Conservation (phyloP, 2,888 invertebrate genomes). For the Caenorhabditis becei region DNA sequence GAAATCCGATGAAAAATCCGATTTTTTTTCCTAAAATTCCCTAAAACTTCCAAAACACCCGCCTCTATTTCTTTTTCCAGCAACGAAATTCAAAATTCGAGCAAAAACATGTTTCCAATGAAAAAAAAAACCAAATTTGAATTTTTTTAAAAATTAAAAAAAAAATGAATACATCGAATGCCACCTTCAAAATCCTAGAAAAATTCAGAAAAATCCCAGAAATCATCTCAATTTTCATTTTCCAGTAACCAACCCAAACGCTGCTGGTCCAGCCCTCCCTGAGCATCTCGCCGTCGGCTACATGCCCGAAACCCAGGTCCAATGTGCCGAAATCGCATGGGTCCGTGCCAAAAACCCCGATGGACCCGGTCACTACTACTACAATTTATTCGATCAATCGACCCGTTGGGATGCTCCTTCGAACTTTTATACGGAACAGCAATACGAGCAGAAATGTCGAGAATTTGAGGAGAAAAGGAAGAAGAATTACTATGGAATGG, state of each 20-base stretch:
- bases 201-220: background rate
- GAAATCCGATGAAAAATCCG: too few relatives aligned
- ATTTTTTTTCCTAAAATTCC: too few relatives aligned
- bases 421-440: constrained; percentile 68
- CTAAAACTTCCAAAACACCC: too few relatives aligned
- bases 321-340: constrained; percentile 68
- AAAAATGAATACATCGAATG: background rate
- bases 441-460: constrained; percentile 56
- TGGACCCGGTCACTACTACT: constrained; percentile 72
- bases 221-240: too few relatives aligned
- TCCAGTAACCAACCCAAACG: constrained; percentile 57
- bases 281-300: constrained; percentile 49
- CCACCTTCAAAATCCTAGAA: background rate
- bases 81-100: too few relatives aligned
- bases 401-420: constrained; percentile 69
- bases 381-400: constrained; percentile 73
- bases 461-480: constrained; percentile 49
- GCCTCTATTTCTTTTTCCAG: too few relatives aligned
- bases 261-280: constrained; percentile 57
- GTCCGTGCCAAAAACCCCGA: constrained; percentile 71
- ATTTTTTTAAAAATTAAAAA: background rate
- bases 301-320: constrained; percentile 49
- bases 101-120: background rate
- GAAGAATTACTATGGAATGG: constrained; percentile 58
- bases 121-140: background rate